Conservation (phyloP, 2,888 invertebrate species). For the Drosophila leonis region DNA sequence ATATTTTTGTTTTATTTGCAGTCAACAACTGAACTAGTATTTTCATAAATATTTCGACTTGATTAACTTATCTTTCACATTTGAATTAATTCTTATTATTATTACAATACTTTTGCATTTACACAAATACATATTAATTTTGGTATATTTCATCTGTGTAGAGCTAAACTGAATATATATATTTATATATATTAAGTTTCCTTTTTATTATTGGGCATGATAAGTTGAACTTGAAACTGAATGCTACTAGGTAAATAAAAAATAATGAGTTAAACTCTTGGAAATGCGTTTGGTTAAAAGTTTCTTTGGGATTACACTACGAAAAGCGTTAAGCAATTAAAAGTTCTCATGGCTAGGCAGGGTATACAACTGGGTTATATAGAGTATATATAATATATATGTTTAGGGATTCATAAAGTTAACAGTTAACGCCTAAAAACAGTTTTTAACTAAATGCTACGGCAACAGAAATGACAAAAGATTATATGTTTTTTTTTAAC, state of each 20-base stretch:
- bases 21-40: constrained; percentile 63
- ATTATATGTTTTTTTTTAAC: constrained; percentile 13
- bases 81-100: constrained; percentile 32
- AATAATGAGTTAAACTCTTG: constrained; percentile 76
- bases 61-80: constrained; percentile 18
- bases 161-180: constrained; percentile 58
- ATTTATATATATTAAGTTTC: constrained; percentile 12
- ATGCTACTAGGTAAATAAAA: constrained; percentile 55
- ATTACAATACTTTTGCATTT: constrained; percentile 43
- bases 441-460: constrained; percentile 68
- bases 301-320: constrained; percentile 48
- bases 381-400: constrained; percentile 24
- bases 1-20: constrained; percentile 24
- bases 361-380: constrained; percentile 43
- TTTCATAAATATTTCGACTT: constrained; percentile 57
- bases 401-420: constrained; percentile 28
- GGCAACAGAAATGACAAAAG: constrained; percentile 56
- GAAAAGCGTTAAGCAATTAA: constrained; percentile 51
- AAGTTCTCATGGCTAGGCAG: constrained; percentile 50
- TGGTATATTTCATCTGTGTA: constrained; percentile 23
- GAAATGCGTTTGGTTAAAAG: constrained; percentile 71
- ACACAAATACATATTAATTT: constrained; percentile 31
- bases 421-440: constrained; percentile 61
- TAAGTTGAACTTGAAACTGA: constrained; percentile 58
- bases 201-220: constrained; percentile 29